A percentile compares a stretch with the other conserved stretches of the same genome.
phyloP scores from a whole-genome alignment of 2,797 vertebrate genomes.

The Gymnodraco acuticeps region DNA sequence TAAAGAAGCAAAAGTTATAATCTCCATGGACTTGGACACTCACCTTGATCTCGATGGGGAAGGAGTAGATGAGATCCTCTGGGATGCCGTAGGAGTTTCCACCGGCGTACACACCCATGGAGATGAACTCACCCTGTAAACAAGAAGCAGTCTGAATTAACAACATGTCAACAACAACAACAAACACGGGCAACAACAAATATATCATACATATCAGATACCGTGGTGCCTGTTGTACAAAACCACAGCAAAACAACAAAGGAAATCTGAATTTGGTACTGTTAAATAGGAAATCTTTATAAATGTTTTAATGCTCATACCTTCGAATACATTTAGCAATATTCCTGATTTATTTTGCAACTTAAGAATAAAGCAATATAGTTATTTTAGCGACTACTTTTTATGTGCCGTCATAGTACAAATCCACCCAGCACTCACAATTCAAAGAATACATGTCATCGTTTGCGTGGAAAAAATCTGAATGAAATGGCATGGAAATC shows the following conservation, averaged over 20 bases:
- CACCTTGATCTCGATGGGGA: conserved; percentile 96
- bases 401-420: neutral
- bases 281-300: too few relatives aligned
- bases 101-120: conserved; percentile 94
- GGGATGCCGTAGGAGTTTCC: conserved; percentile 92
- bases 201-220: too few relatives aligned
- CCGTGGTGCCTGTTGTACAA: too few relatives aligned
- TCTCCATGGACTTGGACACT: neutral
- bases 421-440: too few relatives aligned
- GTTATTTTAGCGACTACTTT: neutral
- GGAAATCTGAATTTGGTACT: neutral
- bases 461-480: neutral
- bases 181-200: too few relatives aligned
- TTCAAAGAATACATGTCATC: neutral
- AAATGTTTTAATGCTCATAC: too few relatives aligned
- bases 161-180: neutral
- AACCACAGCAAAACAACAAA: too few relatives aligned
- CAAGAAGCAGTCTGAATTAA: conserved; percentile 8
- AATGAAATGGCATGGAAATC: too few relatives aligned
- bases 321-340: too few relatives aligned
- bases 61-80: conserved; percentile 94
- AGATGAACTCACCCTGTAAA: conserved; percentile 92
- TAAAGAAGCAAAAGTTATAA: too few relatives aligned
- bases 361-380: too few relatives aligned
- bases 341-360: too few relatives aligned